Base-by-base conservation (phyloP, 2,113 vertebrate genomes). In the Planiliza haematocheilus region DNA sequence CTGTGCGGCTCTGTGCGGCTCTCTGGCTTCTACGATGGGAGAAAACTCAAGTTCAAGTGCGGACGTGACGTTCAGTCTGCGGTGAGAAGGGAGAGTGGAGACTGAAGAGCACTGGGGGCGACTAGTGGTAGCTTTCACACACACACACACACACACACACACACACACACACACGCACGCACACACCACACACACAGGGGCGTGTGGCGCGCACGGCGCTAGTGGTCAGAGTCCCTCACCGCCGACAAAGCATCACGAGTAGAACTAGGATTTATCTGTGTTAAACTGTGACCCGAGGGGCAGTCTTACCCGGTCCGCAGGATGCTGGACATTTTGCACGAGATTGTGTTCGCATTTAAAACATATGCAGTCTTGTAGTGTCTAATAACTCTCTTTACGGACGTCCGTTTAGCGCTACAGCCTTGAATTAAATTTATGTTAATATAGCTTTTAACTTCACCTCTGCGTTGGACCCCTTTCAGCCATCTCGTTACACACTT, bases 11-110 rank as follows among this genome's bases (percentile, higher is more conserved):
- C 94, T 94, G 79, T 79, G 87, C 71, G 95, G 95, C 94, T 96
- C 95, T 96, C 77, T 77, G 79, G 95, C 86, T 96, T 94, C 95
- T 96, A 96, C 95, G 96, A 95, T 95, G 96, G 96, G 95, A 97
- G 95, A 96, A 97, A 97, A 97, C 97, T 97, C 96, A 97, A 99
- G 97, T 99, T 99, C 97, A 98, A 97, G 97, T 97, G 96, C 97
- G 97, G 97, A 98, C 97, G 97, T 99, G 97, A 99, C 97, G 97
- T 97, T 97, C 96, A 96, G 96, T 97, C 95, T 96, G 95, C 96
- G 95, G 95, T 95, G 95, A 83, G 91, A 94, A 94, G 94, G 94
- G 94, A 88, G 78, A 91, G 89, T 90, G 85, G 91, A 96, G 96
- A 97, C 91, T 92, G 95, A 96, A 96, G 97, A 97, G 96, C 97